These are phyloP conservation scores for Chrysomela aeneicollis DNA, from an alignment of 2,888 invertebrate genomes.

Conservation along the genomic window DNA sequence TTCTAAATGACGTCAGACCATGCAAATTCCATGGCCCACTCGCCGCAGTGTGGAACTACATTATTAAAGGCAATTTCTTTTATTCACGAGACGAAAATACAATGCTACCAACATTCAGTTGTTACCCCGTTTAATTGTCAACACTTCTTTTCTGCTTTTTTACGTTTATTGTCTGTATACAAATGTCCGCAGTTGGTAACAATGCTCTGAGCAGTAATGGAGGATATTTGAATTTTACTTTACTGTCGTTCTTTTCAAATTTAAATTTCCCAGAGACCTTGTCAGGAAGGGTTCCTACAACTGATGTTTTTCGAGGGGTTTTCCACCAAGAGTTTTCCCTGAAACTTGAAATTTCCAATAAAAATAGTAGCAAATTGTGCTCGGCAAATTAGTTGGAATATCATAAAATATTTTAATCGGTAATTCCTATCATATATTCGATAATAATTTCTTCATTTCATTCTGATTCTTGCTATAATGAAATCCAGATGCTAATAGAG, in stretches of 20 bases:
- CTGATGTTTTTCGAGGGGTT: constrained; percentile 18
- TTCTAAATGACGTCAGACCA: constrained; percentile 46
- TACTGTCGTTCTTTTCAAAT: constrained; percentile 53
- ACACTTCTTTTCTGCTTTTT: constrained; percentile 55
- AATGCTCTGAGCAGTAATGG: constrained; percentile 52
- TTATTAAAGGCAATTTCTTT: constrained; percentile 58
- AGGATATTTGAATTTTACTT: constrained; percentile 56
- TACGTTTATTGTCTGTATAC: constrained; percentile 54
- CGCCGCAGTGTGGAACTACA: constrained; percentile 47
- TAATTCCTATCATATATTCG: too few species aligned
- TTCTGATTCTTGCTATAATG: too few species aligned
- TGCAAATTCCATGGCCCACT: constrained; percentile 54
- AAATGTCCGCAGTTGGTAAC: constrained; percentile 56
- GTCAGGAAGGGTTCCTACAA: constrained; percentile 19
- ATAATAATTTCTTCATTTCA: too few species aligned
- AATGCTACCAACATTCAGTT: constrained; percentile 52
- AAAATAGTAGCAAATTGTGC: too few species aligned
- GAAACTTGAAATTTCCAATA: not conserved
- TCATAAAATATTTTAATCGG: too few species aligned
- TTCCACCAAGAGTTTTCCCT: constrained; percentile 21
- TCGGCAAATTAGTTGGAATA: too few species aligned
- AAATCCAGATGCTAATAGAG: too few species aligned
- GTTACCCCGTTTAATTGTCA: constrained; percentile 59
- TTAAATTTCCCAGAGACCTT: constrained; percentile 46
- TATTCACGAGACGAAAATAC: constrained; percentile 54